Percentiles rank a stretch among this genome's conserved stretches.
Evolutionary conservation across 2,888 invertebrate genomes (phyloP).

Genomic region (Incurvaria masculella): DNA sequence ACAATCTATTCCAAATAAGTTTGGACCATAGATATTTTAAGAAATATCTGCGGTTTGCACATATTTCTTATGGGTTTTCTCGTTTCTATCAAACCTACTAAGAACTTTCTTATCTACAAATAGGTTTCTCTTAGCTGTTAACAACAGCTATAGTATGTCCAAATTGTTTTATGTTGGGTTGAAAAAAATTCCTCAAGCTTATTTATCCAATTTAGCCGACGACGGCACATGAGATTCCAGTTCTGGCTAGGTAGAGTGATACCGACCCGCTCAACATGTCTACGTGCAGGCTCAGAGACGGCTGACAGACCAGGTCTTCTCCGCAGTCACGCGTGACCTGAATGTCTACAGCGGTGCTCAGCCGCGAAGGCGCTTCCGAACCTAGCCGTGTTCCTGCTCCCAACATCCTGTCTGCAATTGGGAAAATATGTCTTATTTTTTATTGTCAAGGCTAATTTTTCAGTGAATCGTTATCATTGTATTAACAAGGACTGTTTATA

Average conservation of each 20-base stretch:
- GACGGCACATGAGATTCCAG: no score
- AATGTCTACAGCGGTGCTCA: slow-evolving; percentile 31
- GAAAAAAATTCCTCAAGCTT: neutral
- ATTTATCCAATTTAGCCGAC: no score
- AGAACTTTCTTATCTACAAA: neutral
- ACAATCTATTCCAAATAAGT: no score
- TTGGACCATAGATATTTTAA: slow-evolving; percentile 4
- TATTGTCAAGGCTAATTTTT: no score
- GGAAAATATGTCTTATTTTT: no score
- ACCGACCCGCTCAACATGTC: slow-evolving; percentile 31
- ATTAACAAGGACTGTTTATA: no score
- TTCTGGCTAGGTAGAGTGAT: no score
- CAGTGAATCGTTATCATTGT: no score
- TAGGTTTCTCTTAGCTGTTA: neutral
- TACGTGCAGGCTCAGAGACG: slow-evolving; percentile 39
- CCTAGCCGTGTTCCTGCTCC: neutral
- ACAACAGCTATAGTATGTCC: neutral
- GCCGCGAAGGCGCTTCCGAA: slow-evolving; percentile 19
- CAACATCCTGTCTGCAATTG: neutral
- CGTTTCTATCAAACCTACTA: neutral
- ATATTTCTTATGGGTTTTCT: neutral
- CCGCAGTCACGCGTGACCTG: slow-evolving; percentile 52
- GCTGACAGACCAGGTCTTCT: slow-evolving; percentile 47
- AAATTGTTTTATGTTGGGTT: neutral
- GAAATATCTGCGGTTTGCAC: neutral